Evolutionary conservation across 2,113 vertebrate species (phyloP).

Genomic region (Chaenogobius annularis): DNA sequence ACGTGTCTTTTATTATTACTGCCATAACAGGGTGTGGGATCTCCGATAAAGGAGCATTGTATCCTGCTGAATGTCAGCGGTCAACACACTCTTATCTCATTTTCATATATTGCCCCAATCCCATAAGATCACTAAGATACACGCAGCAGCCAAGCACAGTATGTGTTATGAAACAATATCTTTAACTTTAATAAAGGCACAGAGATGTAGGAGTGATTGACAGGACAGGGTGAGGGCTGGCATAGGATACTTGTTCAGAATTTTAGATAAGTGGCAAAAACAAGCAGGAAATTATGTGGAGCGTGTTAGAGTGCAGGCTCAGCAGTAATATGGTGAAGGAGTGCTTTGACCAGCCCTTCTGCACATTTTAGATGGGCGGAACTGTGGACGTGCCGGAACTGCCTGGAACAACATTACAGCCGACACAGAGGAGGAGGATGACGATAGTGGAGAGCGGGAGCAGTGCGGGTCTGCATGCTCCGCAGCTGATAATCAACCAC

Average conservation of each 20-base stretch:
- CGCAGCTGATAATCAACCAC: not conserved
- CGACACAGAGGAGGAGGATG: constrained; percentile 15
- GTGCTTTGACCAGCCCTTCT: constrained; percentile 35
- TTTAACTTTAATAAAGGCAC: constrained; percentile 42
- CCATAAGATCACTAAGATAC: constrained; percentile 41
- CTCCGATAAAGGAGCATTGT: constrained; percentile 38
- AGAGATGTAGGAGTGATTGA: not conserved
- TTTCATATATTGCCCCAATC: constrained; percentile 49
- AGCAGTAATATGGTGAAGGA: constrained; percentile 43
- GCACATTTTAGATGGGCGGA: constrained; percentile 20
- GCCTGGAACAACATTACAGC: constrained; percentile 43
- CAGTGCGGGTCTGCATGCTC: not conserved
- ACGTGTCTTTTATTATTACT: constrained; percentile 56
- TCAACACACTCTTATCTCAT: constrained; percentile 61
- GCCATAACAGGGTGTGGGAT: constrained; percentile 32
- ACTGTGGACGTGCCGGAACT: constrained; percentile 53
- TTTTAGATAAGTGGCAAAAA: constrained; percentile 45
- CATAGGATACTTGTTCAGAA: constrained; percentile 32
- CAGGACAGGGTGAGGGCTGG: constrained; percentile 12
- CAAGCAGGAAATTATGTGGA: constrained; percentile 28
- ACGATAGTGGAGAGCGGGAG: not conserved
- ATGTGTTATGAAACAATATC: constrained; percentile 36
- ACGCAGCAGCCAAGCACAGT: constrained; percentile 12
- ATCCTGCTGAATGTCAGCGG: constrained; percentile 36
- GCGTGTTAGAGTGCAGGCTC: constrained; percentile 30